These are phyloP conservation scores for Laterallus jamaicensis DNA, from an alignment of 2,113 vertebrate genomes.

Conservation along the genomic window DNA sequence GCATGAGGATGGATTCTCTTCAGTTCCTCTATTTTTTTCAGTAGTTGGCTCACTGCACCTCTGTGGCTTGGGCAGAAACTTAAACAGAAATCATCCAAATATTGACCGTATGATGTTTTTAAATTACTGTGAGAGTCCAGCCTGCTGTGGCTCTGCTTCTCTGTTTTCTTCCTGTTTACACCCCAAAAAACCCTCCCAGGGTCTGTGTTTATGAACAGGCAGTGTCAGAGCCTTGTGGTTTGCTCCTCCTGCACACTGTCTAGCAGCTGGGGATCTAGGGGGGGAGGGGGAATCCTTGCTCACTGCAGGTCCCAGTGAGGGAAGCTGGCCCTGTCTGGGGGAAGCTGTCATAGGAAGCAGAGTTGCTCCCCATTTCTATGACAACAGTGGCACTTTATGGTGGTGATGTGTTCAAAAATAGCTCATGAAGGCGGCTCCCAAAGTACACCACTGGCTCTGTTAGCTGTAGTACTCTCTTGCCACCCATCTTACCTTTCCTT, in stretches of 20 bases:
- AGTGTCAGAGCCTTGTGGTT: background rate
- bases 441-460: background rate
- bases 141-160: background rate
- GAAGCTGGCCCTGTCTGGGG: background rate
- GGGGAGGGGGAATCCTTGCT: background rate
- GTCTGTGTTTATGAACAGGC: background rate
- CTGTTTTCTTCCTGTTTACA: slow-evolving; percentile 34
- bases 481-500: background rate
- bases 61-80: background rate
- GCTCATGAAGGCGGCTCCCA: background rate
- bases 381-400: background rate
- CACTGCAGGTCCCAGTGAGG: background rate
- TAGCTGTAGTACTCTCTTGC: background rate
- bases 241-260: background rate
- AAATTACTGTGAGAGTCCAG: background rate
- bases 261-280: background rate
- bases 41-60: background rate
- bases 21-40: background rate
- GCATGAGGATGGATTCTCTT: background rate
- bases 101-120: background rate
- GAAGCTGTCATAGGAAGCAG: background rate
- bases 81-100: background rate
- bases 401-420: background rate
- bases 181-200: background rate
- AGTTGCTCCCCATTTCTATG: background rate